Conservation (phyloP, 2,888 invertebrate species). For the Teleiodes luculella region DNA sequence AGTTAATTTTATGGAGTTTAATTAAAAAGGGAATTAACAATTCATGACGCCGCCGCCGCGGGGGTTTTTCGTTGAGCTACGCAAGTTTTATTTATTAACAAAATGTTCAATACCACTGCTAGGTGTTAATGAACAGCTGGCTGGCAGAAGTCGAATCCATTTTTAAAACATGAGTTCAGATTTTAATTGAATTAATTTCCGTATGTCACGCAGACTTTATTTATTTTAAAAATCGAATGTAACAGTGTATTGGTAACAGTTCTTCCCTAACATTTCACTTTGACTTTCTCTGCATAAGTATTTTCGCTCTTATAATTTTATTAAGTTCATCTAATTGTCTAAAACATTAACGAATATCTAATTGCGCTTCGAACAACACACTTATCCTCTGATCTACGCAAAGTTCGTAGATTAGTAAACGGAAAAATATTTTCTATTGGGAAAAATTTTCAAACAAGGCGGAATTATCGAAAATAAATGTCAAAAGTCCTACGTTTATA, state of each 20-base stretch:
- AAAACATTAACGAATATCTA: no score
- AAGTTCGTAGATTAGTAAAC: no score
- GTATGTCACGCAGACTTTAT: background rate
- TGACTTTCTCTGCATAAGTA: background rate
- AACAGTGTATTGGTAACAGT: background rate
- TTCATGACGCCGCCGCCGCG: conserved; percentile 37
- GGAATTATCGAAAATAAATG: no score
- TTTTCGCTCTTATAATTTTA: no score
- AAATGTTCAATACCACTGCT: conserved; percentile 4
- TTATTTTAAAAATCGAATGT: background rate
- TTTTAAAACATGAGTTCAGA: conserved; percentile 2
- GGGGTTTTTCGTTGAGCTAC: conserved; percentile 24
- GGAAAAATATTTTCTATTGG: no score
- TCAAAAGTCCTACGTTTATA: no score
- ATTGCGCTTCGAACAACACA: no score
- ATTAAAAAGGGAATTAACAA: conserved; percentile 39
- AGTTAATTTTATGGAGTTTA: conserved; percentile 36
- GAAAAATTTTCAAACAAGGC: no score
- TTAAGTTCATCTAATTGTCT: no score
- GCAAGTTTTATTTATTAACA: conserved; percentile 3
- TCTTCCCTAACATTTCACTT: background rate
- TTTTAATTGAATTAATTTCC: conserved; percentile 3
- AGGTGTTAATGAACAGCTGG: background rate
- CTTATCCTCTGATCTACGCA: no score
- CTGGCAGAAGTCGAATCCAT: background rate